These are phyloP conservation scores for Cavia porcellus DNA, from an alignment of 2,113 vertebrate species.

Conservation along the genomic window DNA sequence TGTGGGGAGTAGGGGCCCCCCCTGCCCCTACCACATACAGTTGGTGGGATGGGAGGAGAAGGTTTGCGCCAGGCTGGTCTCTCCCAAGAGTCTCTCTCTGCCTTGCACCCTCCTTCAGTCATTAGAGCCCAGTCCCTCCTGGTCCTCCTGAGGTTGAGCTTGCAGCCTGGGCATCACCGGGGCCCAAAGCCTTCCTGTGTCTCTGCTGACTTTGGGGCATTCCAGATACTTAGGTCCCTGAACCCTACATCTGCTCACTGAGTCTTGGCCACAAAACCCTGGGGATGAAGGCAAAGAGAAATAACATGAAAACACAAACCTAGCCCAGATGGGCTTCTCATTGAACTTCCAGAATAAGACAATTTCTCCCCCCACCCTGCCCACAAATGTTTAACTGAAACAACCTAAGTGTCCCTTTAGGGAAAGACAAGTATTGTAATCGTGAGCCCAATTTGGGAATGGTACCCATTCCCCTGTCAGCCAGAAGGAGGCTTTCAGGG, in stretches of 20 bases:
- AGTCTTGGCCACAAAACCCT: neutral
- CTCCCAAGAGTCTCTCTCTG: neutral
- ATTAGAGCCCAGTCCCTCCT: neutral
- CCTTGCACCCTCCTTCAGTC: neutral
- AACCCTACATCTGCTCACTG: neutral
- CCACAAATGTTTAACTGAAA: neutral
- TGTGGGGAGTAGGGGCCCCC: neutral
- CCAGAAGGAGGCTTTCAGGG: neutral
- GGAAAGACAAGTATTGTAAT: neutral
- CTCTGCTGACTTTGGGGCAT: neutral
- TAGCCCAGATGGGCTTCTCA: neutral
- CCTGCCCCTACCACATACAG: rapidly evolving
- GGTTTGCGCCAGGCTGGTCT: rapidly evolving
- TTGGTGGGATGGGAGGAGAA: rapidly evolving
- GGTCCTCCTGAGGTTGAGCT: neutral
- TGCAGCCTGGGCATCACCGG: neutral
- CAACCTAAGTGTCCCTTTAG: neutral
- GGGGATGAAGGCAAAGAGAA: neutral
- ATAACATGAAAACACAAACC: neutral
- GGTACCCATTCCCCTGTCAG: neutral
- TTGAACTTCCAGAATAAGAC: neutral
- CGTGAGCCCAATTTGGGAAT: neutral
- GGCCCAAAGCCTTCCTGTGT: neutral
- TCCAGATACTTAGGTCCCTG: neutral
- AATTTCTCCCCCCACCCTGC: neutral